phyloP scores from a whole-genome alignment of 2,797 vertebrate genomes.

The Chloroceryle amazona region DNA sequence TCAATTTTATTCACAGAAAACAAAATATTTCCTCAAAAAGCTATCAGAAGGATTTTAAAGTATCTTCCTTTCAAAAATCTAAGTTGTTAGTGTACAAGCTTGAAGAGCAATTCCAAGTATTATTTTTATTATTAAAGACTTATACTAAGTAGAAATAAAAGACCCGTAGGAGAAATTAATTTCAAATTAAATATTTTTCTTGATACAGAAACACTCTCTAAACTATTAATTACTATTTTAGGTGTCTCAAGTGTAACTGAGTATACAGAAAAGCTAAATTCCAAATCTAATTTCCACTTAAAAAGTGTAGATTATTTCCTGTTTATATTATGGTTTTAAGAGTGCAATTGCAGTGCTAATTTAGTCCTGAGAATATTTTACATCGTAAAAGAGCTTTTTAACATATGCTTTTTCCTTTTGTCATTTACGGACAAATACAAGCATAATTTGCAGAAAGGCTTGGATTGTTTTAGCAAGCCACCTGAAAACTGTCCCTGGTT shows the following conservation, averaged over 20 bases:
- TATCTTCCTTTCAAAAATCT: not conserved
- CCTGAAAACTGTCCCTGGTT: not conserved
- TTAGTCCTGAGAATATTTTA: not conserved
- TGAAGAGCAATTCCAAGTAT: not conserved
- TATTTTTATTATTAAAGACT: not conserved
- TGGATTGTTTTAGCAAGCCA: not conserved
- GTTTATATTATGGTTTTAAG: not conserved
- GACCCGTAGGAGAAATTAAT: not conserved
- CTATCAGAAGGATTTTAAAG: not conserved
- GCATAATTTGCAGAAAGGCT: not conserved
- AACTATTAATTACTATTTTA: not conserved
- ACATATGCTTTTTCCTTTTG: not conserved
- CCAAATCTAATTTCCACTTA: not conserved
- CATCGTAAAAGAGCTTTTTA: not conserved
- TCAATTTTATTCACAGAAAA: not conserved
- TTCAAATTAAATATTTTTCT: not conserved
- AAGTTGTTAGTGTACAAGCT: not conserved
- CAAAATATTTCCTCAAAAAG: not conserved
- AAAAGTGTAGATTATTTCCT: not conserved
- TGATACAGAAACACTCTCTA: not conserved
- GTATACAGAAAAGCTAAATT: not conserved
- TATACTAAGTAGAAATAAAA: not conserved
- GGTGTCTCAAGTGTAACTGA: not conserved
- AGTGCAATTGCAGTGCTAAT: not conserved
- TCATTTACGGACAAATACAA: not conserved